Evolutionary conservation across 2,797 vertebrate species (phyloP).

Genomic region (Amazona finschi): DNA sequence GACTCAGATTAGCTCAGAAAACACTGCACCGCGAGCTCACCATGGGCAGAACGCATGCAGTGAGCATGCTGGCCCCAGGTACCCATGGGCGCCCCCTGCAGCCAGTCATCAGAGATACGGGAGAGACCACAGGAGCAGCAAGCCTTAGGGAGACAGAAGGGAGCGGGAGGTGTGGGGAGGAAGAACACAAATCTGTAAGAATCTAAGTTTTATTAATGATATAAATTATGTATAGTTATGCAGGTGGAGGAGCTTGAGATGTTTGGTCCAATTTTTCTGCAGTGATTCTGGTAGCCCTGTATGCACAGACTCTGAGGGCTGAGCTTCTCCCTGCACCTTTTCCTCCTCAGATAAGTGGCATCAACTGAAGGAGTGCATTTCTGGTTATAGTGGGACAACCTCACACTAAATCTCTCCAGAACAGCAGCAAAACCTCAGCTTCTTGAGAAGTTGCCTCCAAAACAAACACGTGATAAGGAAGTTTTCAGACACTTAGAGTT

Average conservation of each 20-base stretch:
- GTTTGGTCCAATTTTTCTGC: background rate
- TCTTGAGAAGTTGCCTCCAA: background rate
- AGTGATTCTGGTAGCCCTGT: background rate
- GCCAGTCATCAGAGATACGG: accelerated
- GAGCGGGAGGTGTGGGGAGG: background rate
- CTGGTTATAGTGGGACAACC: accelerated
- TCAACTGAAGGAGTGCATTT: accelerated
- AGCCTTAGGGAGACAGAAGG: background rate
- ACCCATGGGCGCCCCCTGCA: background rate
- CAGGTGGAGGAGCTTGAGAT: background rate
- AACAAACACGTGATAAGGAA: background rate
- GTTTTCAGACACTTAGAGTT: background rate
- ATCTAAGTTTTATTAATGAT: background rate
- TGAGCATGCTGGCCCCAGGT: background rate
- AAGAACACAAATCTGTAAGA: background rate
- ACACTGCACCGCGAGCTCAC: accelerated
- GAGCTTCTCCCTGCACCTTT: background rate
- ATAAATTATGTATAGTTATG: accelerated
- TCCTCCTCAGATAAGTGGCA: background rate
- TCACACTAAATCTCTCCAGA: background rate
- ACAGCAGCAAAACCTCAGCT: background rate
- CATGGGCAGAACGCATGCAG: accelerated
- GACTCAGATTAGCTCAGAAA: background rate
- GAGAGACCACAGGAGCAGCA: background rate
- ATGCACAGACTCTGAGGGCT: accelerated